Evolutionary conservation across 2,888 invertebrate genomes (phyloP), one percentile per base, ranked within the genome.

Genomic region (Drosophila kambysellisi): DNA sequence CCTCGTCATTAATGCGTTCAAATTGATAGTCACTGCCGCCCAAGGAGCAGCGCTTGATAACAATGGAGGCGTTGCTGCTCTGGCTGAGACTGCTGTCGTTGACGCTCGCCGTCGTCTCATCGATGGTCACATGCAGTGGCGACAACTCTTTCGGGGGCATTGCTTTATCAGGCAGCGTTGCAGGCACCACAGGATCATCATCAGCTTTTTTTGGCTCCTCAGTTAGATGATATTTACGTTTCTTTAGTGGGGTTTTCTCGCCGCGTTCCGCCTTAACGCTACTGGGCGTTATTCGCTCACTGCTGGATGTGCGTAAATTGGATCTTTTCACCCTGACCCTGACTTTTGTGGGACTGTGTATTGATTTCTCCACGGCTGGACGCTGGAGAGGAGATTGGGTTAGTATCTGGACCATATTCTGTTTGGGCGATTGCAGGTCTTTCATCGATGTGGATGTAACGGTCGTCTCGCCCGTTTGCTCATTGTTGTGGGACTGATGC

Each of bases 11-110:
- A 12, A 91, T 68, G 20, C 81, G 81, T 68, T 92, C 92, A 52
- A 91, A 91, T 52, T 91, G 89, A 81, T 92, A 92, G 30, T 92
- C 85, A 20, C 85, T 89, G 11, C 89, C 79, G 25, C 92, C 92
- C 15, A 92, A 59, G 0, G 91, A 89, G 30, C 92, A 79, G 41
- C 86, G 85, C 59, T 92, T 92, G 29, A 82, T 84, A 3, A 89
- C 68, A 51, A 33, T 63, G 29, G 70, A 68, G 7, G 62, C 12
- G 8, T 88, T 68, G 17, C 61, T 58, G 32, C 39, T 53, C 20
- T 60, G 48, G 1, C 51, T 58, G 2, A 58, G 29, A 0, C 15
- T 33, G 52, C 72, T 75, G 0, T 29, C 39, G 57, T 70, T 59
- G 0, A 65, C 17, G 8, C n/a, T 56, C 12, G 82, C 80, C 51